phyloP scores from a whole-genome alignment of 2,113 vertebrate species.

The Clarias batrachus region DNA sequence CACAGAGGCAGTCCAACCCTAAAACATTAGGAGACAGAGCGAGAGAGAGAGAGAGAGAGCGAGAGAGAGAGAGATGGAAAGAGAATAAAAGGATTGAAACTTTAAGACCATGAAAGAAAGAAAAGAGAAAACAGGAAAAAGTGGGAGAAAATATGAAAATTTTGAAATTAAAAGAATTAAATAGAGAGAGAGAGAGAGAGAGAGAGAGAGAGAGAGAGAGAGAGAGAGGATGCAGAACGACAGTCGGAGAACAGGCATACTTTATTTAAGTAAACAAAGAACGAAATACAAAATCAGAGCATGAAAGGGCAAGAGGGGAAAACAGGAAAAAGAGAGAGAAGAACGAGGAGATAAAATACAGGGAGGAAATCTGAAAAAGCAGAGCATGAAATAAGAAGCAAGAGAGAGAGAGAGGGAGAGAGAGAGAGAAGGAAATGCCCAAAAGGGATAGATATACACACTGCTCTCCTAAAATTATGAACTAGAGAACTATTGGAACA shows the following conservation, averaged over 20 bases:
- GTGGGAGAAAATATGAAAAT: too few species aligned
- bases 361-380: neutral
- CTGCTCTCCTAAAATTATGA: neutral
- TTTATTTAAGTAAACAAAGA: neutral
- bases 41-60: neutral
- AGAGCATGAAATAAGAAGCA: neutral
- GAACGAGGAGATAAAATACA: neutral
- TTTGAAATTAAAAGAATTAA: too few species aligned
- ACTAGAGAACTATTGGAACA: neutral
- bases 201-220: constrained; percentile 15
- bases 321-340: neutral
- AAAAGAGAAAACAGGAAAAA: too few species aligned
- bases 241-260: neutral
- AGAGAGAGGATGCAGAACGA: neutral
- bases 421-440: neutral
- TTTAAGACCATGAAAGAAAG: too few species aligned
- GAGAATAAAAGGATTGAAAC: neutral
- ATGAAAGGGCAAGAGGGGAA: neutral
- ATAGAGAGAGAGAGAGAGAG: neutral
- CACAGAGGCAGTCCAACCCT: constrained; percentile 33
- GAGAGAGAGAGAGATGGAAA: neutral
- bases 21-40: neutral
- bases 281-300: neutral
- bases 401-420: neutral
- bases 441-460: neutral